Evolutionary conservation across 1,140 invertebrate species (phyloP).

Genomic region (Spodoptera frugiperda): DNA sequence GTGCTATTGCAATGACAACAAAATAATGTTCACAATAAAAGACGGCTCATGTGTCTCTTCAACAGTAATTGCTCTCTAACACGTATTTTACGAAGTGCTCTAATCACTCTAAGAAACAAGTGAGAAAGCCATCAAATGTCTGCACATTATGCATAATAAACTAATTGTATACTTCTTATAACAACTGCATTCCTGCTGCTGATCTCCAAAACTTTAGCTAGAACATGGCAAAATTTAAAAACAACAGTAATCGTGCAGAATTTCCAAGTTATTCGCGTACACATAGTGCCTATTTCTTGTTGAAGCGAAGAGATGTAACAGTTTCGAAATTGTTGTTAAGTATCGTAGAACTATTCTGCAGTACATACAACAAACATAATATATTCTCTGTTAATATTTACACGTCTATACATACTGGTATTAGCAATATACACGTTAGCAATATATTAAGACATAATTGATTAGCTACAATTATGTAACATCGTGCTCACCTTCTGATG

Average conservation of each 20-base stretch:
- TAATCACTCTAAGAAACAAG: background rate
- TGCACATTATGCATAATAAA: background rate
- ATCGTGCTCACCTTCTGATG: slow-evolving; percentile 45
- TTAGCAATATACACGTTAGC: slow-evolving; percentile 78
- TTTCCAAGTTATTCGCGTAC: background rate
- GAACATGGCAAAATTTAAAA: slow-evolving; percentile 15
- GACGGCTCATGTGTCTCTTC: background rate
- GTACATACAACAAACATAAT: slow-evolving; percentile 27
- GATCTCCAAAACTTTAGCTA: slow-evolving; percentile 1
- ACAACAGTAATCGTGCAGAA: slow-evolving; percentile 11
- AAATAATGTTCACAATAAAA: slow-evolving; percentile 8
- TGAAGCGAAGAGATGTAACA: slow-evolving; percentile 25
- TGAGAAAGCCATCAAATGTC: background rate
- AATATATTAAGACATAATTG: slow-evolving; percentile 52
- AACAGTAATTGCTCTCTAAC: slow-evolving; percentile 4
- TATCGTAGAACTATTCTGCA: slow-evolving; percentile 6
- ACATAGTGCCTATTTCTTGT: background rate
- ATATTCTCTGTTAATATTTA: slow-evolving; percentile 50
- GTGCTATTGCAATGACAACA: background rate
- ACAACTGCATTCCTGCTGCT: background rate
- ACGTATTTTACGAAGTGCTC: background rate
- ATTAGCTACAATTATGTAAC: slow-evolving; percentile 32
- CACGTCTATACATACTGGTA: slow-evolving; percentile 49
- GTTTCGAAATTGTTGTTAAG: slow-evolving; percentile 17
- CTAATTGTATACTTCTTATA: slow-evolving; percentile 19